Evolutionary conservation across 2,797 vertebrate species (phyloP), one percentile per base, ranked within the genome.

Genomic region (Betta splendens): DNA sequence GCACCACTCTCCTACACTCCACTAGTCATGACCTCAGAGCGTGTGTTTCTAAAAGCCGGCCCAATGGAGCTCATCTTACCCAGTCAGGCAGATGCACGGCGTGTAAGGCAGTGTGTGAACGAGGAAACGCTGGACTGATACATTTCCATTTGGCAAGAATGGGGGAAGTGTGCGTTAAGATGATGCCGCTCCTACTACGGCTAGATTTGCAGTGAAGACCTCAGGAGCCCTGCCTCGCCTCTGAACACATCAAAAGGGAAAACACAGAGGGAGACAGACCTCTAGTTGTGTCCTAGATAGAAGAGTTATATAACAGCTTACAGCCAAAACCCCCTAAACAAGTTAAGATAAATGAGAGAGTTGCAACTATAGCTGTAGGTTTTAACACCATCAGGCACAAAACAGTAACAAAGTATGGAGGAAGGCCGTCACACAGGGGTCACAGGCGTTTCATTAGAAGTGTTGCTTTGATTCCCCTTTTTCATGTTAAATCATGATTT

Each of bases 271-370:
- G 53, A 71, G 77, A 66, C 79, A 71, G 86, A 79, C 77, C 78
- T 85, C 79, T 62, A 29, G 54, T 73, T 72, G 77, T 83, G 86
- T 70, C 88, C 87, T 56, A 72, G 81, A 84, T 87, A 83, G 78
- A 64, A 80, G 18, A 60, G 78, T 89, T 84, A 87, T 73, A 72
- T 65, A 89, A 90, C 52, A 53, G 80, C 76, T 84, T 77, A 80
- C 52, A 76, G 79, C 62, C 58, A 69, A 78, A 72, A 47, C 22
- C 65, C 56, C 59, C 69, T 67, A 81, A 69, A 77, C 67, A 86
- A 83, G 83, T 85, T 40, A 85, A 77, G 79, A 83, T 77, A 75
- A 79, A 82, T 38, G 61, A 72, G 69, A 22, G 75, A 75, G 77
- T 40, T 29, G 52, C 23, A 11, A 43, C 47, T n/a, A 44, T 17